Evolutionary conservation across 2,888 invertebrate species (phyloP).

Genomic region (Cephus nigrinus): DNA sequence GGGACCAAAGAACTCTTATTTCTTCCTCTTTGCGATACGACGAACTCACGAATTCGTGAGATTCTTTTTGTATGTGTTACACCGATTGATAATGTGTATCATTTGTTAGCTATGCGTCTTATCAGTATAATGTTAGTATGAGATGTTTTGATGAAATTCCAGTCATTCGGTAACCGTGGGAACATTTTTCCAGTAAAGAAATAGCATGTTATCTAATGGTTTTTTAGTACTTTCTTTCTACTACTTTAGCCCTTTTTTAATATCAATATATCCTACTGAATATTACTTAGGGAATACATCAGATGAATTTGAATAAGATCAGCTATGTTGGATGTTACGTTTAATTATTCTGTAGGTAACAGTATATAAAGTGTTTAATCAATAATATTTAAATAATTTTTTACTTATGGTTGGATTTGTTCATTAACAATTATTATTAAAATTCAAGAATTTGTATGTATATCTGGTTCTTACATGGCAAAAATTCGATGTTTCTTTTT

Average conservation of each 20-base stretch:
- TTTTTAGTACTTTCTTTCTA: background rate
- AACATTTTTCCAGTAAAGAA: background rate
- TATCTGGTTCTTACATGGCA: background rate
- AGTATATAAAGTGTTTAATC: background rate
- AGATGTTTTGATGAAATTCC: background rate
- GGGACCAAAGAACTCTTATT: background rate
- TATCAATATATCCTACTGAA: background rate
- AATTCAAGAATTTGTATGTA: background rate
- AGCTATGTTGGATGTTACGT: too few species aligned
- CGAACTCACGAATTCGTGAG: background rate
- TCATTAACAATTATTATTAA: background rate
- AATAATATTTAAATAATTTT: background rate
- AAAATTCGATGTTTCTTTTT: slow-evolving; percentile 56
- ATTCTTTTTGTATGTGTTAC: background rate
- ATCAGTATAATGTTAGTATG: background rate
- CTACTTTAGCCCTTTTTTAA: background rate
- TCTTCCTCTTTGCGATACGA: background rate
- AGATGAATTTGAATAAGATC: background rate
- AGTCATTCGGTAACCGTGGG: background rate
- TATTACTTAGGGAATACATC: background rate
- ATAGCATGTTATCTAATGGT: background rate
- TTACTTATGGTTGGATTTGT: background rate
- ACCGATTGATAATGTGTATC: background rate
- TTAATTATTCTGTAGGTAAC: background rate
- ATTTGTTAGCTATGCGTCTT: background rate